Evolutionary conservation across 2,888 invertebrate species (phyloP).

Genomic region (Aethes cnicana): DNA sequence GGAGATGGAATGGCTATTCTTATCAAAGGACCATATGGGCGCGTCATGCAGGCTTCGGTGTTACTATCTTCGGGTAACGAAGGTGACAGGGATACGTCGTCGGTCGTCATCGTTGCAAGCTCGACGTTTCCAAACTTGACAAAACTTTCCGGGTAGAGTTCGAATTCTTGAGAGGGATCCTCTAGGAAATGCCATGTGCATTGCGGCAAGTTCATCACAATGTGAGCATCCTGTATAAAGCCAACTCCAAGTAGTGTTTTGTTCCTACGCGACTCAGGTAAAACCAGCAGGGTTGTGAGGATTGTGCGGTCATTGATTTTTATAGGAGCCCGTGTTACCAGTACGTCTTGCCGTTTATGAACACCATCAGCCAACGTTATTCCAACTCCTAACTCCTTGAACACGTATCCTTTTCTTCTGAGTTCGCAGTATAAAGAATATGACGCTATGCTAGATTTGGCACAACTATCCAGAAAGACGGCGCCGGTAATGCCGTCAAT

Average conservation of each 20-base stretch:
- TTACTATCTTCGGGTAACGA: too few species aligned
- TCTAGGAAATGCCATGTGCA: background rate
- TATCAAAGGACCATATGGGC: background rate
- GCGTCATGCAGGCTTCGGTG: too few species aligned
- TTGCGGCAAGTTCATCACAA: background rate
- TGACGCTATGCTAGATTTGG: constrained; percentile 14
- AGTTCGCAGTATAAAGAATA: background rate
- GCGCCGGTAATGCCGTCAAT: background rate
- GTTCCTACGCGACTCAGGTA: background rate
- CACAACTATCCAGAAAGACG: constrained; percentile 14
- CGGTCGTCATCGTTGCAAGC: too few species aligned
- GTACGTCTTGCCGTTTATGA: background rate
- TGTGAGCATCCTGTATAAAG: background rate
- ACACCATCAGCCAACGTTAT: constrained; percentile 21
- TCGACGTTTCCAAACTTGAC: too few species aligned
- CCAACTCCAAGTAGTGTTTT: background rate
- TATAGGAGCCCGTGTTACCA: constrained; percentile 1
- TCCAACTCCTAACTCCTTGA: background rate
- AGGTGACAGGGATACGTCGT: too few species aligned
- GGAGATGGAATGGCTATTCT: too few species aligned
- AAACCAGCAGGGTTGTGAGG: background rate
- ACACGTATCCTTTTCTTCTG: background rate
- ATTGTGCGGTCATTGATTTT: background rate
- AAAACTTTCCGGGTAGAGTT: background rate
- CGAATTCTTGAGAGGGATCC: background rate